Percentiles rank a stretch among this genome's conserved stretches.
Conservation (phyloP, 2,888 invertebrate genomes). For the Drosophila ustulata region DNA sequence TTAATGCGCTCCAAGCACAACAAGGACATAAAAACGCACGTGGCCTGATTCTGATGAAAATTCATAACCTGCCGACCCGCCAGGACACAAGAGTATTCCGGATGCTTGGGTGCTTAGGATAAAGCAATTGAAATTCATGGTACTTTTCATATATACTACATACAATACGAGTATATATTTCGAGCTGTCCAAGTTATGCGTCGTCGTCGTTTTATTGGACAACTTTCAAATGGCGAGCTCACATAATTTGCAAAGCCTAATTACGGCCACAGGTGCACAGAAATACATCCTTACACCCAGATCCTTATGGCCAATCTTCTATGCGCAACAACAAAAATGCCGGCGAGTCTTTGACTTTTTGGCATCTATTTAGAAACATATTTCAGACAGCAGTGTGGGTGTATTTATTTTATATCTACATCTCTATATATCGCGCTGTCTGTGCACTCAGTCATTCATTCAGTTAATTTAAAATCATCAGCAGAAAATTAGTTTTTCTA, state of each 20-base stretch:
- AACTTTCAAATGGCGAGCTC: conserved; percentile 37
- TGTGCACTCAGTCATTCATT: conserved; percentile 70
- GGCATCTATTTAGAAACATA: conserved; percentile 39
- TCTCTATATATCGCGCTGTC: conserved; percentile 16
- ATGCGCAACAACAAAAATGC: conserved; percentile 16
- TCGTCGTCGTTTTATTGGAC: conserved; percentile 33
- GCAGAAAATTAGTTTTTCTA: conserved; percentile 82
- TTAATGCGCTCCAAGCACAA: conserved; percentile 59
- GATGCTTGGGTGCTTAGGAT: not conserved
- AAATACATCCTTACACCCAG: conserved; percentile 12
- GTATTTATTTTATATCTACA: conserved; percentile 41
- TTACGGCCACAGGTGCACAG: conserved; percentile 60
- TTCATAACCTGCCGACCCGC: conserved; percentile 65
- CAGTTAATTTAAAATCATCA: conserved; percentile 82
- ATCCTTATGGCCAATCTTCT: no score
- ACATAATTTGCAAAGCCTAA: conserved; percentile 47
- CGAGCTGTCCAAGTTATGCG: conserved; percentile 1
- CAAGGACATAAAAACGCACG: conserved; percentile 59
- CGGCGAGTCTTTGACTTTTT: conserved; percentile 19
- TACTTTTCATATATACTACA: conserved; percentile 22
- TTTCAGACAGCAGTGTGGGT: conserved; percentile 25
- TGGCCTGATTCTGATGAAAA: conserved; percentile 61
- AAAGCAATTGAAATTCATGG: conserved; percentile 75
- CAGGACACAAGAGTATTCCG: not conserved
- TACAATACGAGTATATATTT: conserved; percentile 21